Base-by-base conservation (phyloP, 2,113 vertebrate genomes). In the Equus quagga region DNA sequence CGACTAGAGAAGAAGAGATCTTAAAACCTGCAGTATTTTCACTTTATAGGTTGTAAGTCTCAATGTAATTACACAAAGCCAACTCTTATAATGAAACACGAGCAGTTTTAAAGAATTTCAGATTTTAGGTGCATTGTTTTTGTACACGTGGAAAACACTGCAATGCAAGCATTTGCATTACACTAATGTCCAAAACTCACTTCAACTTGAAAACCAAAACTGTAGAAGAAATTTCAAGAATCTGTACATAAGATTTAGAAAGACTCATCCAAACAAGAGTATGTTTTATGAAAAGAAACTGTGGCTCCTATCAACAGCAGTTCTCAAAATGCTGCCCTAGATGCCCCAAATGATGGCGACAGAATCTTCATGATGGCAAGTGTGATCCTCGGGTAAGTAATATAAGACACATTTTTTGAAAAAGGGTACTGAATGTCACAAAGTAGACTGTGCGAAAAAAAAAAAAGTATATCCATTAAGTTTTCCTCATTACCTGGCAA, bases 1-100 rank as follows among this genome's bases (percentile, higher is more conserved):
- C 33, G 60, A 89, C 36, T 97, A 89, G 23, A 88, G 76, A 96
- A 76, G 51, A 92, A 85, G 41, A 44, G 56, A 78, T 89, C 81
- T 92, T 95, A 96, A 97, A 95, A 94, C 83, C 75, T 92, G 75
- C 70, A 96, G 70, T 85, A 88, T 88, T 97, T 96, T 95, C 19
- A 90, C 49, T 88, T 91, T 94, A 62, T 73, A 90, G 80, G 67
- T 88, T 86, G 8, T 95, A 95, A 67, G 85, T 87, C 86, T 94
- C 60, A 90, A 31, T 86, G 58, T 86, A 95, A 93, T 95, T 82
- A 89, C 17, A 94, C 28, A 97, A 80, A 97, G 65, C 31, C 54
- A 89, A 92, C 60, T 96, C 69, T 84, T 73, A 51, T 26, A 89
- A 93, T 36, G 36, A 90, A 97, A 97, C 49, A 88, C 0, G 8